Conservation (phyloP, 2,797 vertebrate genomes). For the Muraenolepis orangiensis region DNA sequence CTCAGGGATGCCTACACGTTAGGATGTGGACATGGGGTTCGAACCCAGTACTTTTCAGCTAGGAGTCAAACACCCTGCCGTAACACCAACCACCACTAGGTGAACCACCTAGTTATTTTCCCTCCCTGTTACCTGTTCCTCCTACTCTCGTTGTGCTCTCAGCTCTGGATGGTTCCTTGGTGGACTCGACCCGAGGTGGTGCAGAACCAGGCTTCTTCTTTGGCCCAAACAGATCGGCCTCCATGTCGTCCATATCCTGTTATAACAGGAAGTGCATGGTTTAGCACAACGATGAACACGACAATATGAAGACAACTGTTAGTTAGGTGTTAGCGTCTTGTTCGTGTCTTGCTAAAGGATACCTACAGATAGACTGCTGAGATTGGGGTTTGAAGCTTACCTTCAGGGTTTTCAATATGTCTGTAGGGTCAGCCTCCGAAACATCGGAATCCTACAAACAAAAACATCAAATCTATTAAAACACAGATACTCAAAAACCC, state of each 20-base stretch:
- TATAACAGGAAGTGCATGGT: neutral
- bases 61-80: too few species aligned
- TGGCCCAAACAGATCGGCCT: constrained; percentile 77
- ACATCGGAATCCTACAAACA: constrained; percentile 67
- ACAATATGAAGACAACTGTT: neutral
- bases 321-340: too few species aligned
- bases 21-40: too few species aligned
- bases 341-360: too few species aligned
- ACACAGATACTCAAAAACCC: neutral
- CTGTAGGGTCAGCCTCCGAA: constrained; percentile 74
- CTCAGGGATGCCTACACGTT: too few species aligned
- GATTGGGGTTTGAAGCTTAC: constrained; percentile 40
- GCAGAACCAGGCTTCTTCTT: constrained; percentile 67
- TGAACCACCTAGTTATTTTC: too few species aligned
- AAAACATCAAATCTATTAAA: neutral
- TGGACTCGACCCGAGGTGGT: constrained; percentile 51
- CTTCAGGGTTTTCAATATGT: constrained; percentile 76
- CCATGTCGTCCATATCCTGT: constrained; percentile 85
- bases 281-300: constrained; percentile 1
- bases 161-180: constrained; percentile 28
- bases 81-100: too few species aligned
- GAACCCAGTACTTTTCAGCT: too few species aligned
- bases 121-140: constrained; percentile 40
- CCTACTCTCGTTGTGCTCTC: constrained; percentile 37
- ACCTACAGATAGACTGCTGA: too few species aligned